Conservation (phyloP, 2,797 vertebrate species). For the Nasua narica region DNA sequence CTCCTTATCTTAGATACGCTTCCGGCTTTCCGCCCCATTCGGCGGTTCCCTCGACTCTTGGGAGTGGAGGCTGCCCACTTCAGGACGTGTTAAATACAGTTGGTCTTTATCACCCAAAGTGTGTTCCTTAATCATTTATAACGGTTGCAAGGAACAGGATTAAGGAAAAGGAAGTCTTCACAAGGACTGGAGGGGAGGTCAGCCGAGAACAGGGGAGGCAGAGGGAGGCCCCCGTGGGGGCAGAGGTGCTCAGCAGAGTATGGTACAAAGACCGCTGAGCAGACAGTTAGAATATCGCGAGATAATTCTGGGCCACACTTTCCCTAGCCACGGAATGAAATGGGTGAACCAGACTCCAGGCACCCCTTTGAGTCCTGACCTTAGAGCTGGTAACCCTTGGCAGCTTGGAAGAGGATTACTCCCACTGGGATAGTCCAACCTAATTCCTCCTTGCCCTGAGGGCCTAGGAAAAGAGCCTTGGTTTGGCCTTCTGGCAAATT, state of each 20-base stretch:
- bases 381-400: neutral
- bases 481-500: neutral
- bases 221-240: rapidly evolving
- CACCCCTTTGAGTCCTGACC: too few relatives aligned
- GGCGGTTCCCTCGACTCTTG: neutral
- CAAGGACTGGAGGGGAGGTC: neutral
- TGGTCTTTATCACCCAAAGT: neutral
- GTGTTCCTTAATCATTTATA: neutral
- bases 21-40: neutral
- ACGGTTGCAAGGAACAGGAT: neutral
- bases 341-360: neutral
- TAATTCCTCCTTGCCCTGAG: neutral
- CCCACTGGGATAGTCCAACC: neutral
- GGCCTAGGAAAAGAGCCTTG: neutral
- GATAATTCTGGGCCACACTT: neutral
- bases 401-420: neutral
- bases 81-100: neutral
- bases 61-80: neutral
- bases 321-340: neutral
- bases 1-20: neutral
- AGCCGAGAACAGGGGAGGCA: neutral
- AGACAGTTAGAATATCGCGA: neutral
- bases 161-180: neutral
- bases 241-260: neutral
- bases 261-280: neutral